Evolutionary conservation across 2,797 vertebrate species (phyloP), one percentile per base, ranked within the genome.

Genomic region (Thripadectes ignobilis): DNA sequence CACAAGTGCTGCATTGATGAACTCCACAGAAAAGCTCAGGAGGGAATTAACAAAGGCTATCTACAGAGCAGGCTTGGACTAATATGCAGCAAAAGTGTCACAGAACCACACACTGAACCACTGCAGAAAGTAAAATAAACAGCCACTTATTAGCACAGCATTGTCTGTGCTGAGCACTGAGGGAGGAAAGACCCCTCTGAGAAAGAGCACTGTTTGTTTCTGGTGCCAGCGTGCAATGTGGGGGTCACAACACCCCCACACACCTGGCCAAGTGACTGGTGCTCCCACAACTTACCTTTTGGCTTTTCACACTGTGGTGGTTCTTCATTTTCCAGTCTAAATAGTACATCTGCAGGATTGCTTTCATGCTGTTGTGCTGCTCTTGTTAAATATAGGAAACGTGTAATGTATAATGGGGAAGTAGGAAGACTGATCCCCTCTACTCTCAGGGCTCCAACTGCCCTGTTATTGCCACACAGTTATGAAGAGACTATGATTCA

Each of bases 31-130:
- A 88, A 72, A 89, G 46, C 80, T 89, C 92, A 58, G 80, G 66
- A 86, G 66, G 51, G 80, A 92, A 90, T 83, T 86, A 58, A 74
- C 75, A 82, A 75, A 75, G 43, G 49, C 57, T 61, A 23, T 65
- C 61, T 89, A 85, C 72, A 72, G 89, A 89, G 69, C 34, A 85
- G 57, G 68, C 58, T 67, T 83, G 80, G 89, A 88, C 59, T 74
- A 80, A 71, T 34, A 34, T 36, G 38, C 66, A 90, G 73, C n/a
- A 86, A 94, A 81, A 2, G 19, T 86, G 62, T 57, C 85, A 85
- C 45, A 52, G 59, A 82, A 45, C 38, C 48, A 48, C 52, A 66
- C 0, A 0, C 29, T 36, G 54, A 90, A 92, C 43, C 0, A 4
- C 73, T 65, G 58, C 36, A 88, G 73, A 75, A 74, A 89, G 46